phyloP scores from a whole-genome alignment of 1,140 invertebrate genomes.

The Pseudomyrmex sp. region DNA sequence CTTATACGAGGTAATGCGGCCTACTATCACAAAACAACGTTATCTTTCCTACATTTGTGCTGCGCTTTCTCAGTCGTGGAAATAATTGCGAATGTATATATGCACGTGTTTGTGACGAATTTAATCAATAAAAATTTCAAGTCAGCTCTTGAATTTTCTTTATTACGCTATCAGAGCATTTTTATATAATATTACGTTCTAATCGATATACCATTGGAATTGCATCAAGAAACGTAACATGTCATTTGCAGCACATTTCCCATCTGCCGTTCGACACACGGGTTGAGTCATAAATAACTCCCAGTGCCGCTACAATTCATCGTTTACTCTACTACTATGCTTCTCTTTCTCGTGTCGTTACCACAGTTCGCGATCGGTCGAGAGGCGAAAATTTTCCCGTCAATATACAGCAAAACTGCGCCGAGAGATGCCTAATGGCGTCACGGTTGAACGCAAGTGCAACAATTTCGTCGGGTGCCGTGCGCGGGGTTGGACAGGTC shows the following conservation, averaged over 20 bases:
- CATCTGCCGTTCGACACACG: constrained; percentile 10
- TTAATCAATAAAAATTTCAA: background rate
- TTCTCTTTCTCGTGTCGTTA: constrained; percentile 25
- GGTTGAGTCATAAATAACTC: constrained; percentile 37
- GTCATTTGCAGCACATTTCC: constrained; percentile 17
- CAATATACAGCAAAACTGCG: constrained; percentile 31
- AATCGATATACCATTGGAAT: background rate
- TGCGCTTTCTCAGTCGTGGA: background rate
- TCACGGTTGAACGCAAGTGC: constrained; percentile 60
- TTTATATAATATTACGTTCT: background rate
- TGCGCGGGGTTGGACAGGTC: no score
- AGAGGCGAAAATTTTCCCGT: constrained; percentile 59
- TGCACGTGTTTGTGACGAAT: background rate
- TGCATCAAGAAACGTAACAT: background rate
- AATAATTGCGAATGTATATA: background rate
- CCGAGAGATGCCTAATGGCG: constrained; percentile 53
- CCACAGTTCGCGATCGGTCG: constrained; percentile 43
- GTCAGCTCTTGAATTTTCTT: background rate
- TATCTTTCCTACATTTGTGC: background rate
- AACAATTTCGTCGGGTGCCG: constrained; percentile 63
- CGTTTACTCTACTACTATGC: constrained; percentile 33
- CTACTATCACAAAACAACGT: no score
- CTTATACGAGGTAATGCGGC: background rate
- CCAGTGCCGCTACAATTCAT: constrained; percentile 61
- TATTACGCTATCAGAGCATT: background rate